phyloP scores from a whole-genome alignment of 2,797 vertebrate genomes.

The Thalassophryne amazonica region DNA sequence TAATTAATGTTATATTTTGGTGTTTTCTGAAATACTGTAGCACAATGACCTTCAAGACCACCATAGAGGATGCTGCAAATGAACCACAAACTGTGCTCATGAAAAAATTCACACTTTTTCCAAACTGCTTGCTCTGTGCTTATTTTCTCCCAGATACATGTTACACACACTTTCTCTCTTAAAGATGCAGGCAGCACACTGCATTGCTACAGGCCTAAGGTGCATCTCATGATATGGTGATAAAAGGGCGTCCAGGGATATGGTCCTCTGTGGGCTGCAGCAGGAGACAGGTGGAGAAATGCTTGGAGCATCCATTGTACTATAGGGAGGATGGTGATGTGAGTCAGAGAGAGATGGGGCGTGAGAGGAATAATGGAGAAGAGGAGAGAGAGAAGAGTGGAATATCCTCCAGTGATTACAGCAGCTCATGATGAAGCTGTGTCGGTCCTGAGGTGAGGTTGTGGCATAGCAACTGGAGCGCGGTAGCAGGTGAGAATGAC shows the following conservation, averaged over 20 bases:
- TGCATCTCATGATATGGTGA: slow-evolving; percentile 66
- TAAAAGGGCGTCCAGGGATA: slow-evolving; percentile 62
- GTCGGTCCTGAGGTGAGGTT: slow-evolving; percentile 41
- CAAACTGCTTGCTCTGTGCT: slow-evolving; percentile 60
- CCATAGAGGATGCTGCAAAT: too few relatives aligned
- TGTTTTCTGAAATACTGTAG: too few relatives aligned
- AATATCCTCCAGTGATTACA: slow-evolving; percentile 50
- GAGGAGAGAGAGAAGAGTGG: slow-evolving; percentile 26
- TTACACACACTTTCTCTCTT: slow-evolving; percentile 64
- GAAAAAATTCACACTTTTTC: slow-evolving; percentile 69
- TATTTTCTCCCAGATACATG: slow-evolving; percentile 59
- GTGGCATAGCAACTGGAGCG: slow-evolving; percentile 51
- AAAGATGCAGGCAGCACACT: slow-evolving; percentile 76
- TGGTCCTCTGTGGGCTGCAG: slow-evolving; percentile 41
- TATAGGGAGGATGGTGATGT: slow-evolving; percentile 16
- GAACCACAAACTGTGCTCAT: slow-evolving; percentile 73
- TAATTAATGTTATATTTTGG: too few relatives aligned
- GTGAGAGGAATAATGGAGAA: slow-evolving; percentile 6
- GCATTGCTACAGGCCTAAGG: slow-evolving; percentile 65
- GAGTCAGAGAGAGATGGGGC: not conserved
- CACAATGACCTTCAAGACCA: too few relatives aligned
- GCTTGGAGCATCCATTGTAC: slow-evolving; percentile 49
- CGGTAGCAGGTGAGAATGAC: slow-evolving; percentile 41
- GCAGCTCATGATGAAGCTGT: slow-evolving; percentile 55
- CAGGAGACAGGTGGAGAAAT: slow-evolving; percentile 11